Conservation (phyloP, 2,113 vertebrate species). For the Andinoacara biseriatus region DNA sequence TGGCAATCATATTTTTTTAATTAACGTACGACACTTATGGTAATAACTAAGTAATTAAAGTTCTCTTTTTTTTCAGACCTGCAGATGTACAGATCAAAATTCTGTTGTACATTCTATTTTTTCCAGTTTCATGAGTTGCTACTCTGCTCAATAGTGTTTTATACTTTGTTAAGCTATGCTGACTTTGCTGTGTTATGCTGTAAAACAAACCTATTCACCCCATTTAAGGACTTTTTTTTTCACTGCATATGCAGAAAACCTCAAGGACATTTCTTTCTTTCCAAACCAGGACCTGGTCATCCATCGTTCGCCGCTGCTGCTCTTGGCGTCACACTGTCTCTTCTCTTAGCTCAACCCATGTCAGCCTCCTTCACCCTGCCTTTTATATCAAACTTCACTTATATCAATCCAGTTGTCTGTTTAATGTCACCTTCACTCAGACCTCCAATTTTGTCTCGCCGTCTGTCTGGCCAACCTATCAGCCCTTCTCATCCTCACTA, state of each 20-base stretch:
- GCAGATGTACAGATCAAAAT: background rate
- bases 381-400: conserved; percentile 17
- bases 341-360: background rate
- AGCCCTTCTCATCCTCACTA: background rate
- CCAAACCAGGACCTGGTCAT: background rate
- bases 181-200: too few species aligned
- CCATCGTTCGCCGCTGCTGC: background rate
- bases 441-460: conserved; percentile 25
- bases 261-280: background rate
- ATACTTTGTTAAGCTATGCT: too few species aligned
- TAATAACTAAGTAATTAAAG: background rate
- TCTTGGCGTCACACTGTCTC: background rate
- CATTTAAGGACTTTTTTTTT: too few species aligned
- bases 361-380: background rate
- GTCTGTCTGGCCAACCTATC: conserved; percentile 21
- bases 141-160: too few species aligned
- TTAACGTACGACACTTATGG: background rate
- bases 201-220: too few species aligned
- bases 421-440: conserved; percentile 53
- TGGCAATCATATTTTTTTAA: rapidly evolving
- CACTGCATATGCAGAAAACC: background rate
- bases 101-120: background rate
- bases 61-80: background rate
- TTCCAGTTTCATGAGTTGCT: background rate
- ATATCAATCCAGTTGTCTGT: conserved; percentile 1